Evolutionary conservation across 2,888 invertebrate genomes (phyloP).

Genomic region (Achlya flavicornis): DNA sequence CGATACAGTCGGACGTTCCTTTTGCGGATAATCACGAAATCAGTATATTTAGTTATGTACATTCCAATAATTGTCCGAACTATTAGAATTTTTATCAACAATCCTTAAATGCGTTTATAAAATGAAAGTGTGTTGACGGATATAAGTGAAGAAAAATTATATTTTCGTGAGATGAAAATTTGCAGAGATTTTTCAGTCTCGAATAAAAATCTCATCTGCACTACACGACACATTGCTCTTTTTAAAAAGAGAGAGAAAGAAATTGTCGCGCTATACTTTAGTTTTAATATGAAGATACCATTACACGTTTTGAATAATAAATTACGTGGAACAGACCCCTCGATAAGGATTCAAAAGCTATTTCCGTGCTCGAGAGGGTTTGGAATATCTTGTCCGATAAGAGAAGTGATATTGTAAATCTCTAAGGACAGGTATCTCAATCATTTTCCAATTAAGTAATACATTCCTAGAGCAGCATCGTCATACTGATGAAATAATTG

Average conservation of each 20-base stretch:
- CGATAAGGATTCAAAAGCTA: constrained; percentile 4
- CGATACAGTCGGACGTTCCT: too few relatives aligned
- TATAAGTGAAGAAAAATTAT: too few relatives aligned
- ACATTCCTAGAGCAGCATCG: too few relatives aligned
- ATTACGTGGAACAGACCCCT: background rate
- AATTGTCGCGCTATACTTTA: background rate
- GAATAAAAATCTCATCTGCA: background rate
- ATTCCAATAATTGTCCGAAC: too few relatives aligned
- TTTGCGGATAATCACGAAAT: too few relatives aligned
- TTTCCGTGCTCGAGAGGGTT: background rate
- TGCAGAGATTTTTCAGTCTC: background rate
- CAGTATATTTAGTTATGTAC: too few relatives aligned
- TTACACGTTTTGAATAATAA: constrained; percentile 12
- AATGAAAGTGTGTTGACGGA: too few relatives aligned
- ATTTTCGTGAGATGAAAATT: background rate
- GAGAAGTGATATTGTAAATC: background rate
- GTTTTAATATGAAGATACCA: background rate
- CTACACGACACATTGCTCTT: background rate
- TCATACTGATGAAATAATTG: too few relatives aligned
- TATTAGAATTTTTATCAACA: too few relatives aligned
- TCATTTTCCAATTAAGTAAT: too few relatives aligned
- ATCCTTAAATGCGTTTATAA: too few relatives aligned
- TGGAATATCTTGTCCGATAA: background rate
- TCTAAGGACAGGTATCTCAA: background rate
- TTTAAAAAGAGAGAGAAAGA: background rate